Conservation (phyloP, 2,888 invertebrate species). For the Mythimna pallens region DNA sequence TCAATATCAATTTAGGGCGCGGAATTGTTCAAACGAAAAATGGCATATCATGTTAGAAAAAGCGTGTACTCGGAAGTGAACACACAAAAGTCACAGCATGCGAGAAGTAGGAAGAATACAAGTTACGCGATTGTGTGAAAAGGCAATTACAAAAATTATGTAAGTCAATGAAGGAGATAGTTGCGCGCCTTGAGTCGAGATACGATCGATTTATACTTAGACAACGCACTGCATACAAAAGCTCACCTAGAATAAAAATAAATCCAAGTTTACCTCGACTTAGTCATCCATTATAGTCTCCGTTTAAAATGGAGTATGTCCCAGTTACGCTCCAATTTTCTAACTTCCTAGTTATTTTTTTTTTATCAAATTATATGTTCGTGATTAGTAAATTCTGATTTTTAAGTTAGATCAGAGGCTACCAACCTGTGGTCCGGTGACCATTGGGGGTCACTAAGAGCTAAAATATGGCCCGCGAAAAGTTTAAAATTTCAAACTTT, state of each 20-base stretch:
- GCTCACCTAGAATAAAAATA: constrained; percentile 60
- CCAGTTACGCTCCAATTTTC: constrained; percentile 41
- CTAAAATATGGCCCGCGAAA: too few relatives aligned
- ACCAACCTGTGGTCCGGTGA: too few relatives aligned
- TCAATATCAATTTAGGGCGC: constrained; percentile 45
- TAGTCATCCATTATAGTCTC: constrained; percentile 43
- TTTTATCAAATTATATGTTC: constrained; percentile 55
- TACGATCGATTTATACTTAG: constrained; percentile 71
- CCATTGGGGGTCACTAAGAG: too few relatives aligned
- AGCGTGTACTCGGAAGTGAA: constrained; percentile 74
- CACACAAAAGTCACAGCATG: constrained; percentile 70
- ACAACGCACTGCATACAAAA: constrained; percentile 70
- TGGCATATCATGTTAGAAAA: constrained; percentile 25
- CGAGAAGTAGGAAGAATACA: constrained; percentile 82
- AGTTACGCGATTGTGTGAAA: constrained; percentile 83
- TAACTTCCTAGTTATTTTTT: constrained; percentile 69
- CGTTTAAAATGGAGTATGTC: constrained; percentile 29
- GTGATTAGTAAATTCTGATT: constrained; percentile 38
- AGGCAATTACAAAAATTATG: constrained; percentile 85
- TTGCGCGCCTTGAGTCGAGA: constrained; percentile 76
- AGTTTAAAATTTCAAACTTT: too few relatives aligned
- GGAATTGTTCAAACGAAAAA: constrained; percentile 28
- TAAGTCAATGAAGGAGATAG: constrained; percentile 83
- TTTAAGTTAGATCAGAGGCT: background rate
- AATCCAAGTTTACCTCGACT: constrained; percentile 19